Percentiles rank a stretch among this genome's conserved stretches.
These are phyloP conservation scores for Stylophora pistillata DNA, from an alignment of 64 coral and sea anemone genomes.

Conservation along the genomic window DNA sequence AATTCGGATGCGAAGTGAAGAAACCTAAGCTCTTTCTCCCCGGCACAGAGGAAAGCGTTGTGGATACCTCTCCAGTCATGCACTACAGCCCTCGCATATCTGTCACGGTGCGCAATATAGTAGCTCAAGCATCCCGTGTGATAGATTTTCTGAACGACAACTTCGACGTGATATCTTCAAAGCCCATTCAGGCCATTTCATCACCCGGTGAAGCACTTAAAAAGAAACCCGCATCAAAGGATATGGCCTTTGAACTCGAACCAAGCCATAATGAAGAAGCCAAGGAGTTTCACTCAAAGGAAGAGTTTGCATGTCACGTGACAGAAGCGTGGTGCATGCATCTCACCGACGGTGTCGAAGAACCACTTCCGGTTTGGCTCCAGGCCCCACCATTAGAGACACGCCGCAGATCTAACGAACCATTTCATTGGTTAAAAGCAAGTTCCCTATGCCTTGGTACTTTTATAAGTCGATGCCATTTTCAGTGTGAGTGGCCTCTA, in stretches of 20 bases:
- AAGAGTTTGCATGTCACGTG: constrained; percentile 45
- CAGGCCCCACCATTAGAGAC: background rate
- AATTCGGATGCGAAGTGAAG: constrained; percentile 25
- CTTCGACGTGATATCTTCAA: constrained; percentile 7
- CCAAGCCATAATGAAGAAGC: background rate
- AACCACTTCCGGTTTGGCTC: constrained; percentile 42
- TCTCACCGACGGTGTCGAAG: background rate
- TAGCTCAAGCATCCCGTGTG: background rate
- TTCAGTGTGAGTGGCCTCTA: constrained; percentile 62
- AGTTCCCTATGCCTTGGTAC: constrained; percentile 60
- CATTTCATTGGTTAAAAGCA: constrained; percentile 44
- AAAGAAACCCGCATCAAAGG: background rate
- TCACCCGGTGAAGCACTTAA: background rate
- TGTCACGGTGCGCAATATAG: background rate
- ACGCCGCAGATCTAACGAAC: constrained; percentile 2
- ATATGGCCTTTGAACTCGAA: constrained; percentile 25
- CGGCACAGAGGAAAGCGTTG: background rate
- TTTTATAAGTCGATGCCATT: constrained; percentile 58
- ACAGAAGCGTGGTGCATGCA: constrained; percentile 9
- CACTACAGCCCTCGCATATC: background rate
- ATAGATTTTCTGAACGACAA: constrained; percentile 15
- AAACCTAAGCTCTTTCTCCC: background rate
- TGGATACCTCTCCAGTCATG: background rate
- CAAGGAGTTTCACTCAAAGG: constrained; percentile 34
- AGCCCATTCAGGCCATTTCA: background rate